Evolutionary conservation across 2,113 vertebrate species (phyloP), one percentile per base, ranked within the genome.

Genomic region (Gnathonemus longibarbis): DNA sequence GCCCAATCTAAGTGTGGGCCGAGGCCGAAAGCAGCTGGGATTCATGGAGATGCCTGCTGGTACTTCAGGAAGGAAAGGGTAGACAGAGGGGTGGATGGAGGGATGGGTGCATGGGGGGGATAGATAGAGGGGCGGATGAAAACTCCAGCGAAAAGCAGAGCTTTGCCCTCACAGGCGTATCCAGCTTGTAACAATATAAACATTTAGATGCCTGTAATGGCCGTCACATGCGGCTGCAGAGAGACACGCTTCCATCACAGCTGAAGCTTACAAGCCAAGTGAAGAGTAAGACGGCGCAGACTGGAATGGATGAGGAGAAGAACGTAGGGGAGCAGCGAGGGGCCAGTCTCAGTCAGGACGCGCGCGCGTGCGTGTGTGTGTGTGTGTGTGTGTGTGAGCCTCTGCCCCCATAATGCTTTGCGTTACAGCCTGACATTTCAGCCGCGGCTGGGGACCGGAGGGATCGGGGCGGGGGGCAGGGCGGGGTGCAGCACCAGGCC

Each of bases 181-280:
- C 89, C 50, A 90, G 88, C 35, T 84, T 80, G 88, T 21, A 88
- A 77, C 87, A 92, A 70, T 92, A 90, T 93, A 95, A 94, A 93
- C 88, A 93, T 91, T 6, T 84, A 88, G 90, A 92, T 93, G 91
- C 89, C 93, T 50, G 70, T 93, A 94, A 93, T 93, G 90, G 91
- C 93, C 92, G 94, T 94, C 92, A 94, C 92, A 93, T 93, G 93
- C 90, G 93, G 93, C 90, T 83, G 91, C 93, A 92, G 91, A 39
- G 89, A 35, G 11, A 42, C 27, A 35, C 17, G 15, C 52, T 89
- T 56, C 52, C 53, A 88, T 46, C 80, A 89, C 46, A 85, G 77
- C 83, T 84, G 24, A 45, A 48, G 24, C 42, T 84, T 10, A 84
- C 19, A 46, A 48, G 42, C 77, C 31, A 83, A 45, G 39, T 1